Evolutionary conservation across 2,113 vertebrate genomes (phyloP).

Genomic region (Gasterosteus aculeatus): DNA sequence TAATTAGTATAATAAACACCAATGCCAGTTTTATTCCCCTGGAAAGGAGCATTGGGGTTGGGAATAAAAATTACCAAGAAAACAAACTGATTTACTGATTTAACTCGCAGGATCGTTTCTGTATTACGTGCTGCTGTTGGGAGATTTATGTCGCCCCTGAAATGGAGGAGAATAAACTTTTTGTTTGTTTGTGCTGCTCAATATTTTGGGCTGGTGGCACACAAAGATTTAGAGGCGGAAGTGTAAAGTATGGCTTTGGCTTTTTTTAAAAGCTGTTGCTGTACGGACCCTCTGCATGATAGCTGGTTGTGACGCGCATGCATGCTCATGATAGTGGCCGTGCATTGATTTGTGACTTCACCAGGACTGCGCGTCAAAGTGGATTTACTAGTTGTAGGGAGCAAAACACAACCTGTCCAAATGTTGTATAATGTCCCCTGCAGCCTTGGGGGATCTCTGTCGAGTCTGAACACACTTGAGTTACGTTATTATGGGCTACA

Average conservation of each 20-base stretch:
- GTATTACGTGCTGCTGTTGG: slow-evolving; percentile 10
- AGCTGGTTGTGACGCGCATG: too few relatives aligned
- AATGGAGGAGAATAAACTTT: slow-evolving; percentile 22
- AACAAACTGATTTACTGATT: neutral
- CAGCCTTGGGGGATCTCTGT: neutral
- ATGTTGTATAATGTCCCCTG: neutral
- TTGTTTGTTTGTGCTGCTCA: neutral
- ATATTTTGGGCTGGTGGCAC: neutral
- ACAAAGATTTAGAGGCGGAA: neutral
- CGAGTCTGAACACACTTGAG: neutral
- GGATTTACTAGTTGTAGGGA: neutral
- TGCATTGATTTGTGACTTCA: slow-evolving; percentile 22
- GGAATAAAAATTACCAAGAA: neutral
- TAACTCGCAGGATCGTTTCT: slow-evolving; percentile 11
- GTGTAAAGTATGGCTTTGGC: neutral
- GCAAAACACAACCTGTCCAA: neutral
- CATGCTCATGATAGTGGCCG: neutral
- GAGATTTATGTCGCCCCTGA: neutral
- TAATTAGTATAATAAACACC: slow-evolving; percentile 34
- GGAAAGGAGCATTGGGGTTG: slow-evolving; percentile 13
- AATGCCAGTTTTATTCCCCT: slow-evolving; percentile 7
- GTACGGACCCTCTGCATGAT: neutral
- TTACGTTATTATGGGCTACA: neutral
- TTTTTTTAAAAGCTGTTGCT: neutral
- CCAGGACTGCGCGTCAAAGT: neutral